These are phyloP conservation scores for Cochlearius cochlearius DNA, from an alignment of 2,113 vertebrate genomes.

Conservation along the genomic window DNA sequence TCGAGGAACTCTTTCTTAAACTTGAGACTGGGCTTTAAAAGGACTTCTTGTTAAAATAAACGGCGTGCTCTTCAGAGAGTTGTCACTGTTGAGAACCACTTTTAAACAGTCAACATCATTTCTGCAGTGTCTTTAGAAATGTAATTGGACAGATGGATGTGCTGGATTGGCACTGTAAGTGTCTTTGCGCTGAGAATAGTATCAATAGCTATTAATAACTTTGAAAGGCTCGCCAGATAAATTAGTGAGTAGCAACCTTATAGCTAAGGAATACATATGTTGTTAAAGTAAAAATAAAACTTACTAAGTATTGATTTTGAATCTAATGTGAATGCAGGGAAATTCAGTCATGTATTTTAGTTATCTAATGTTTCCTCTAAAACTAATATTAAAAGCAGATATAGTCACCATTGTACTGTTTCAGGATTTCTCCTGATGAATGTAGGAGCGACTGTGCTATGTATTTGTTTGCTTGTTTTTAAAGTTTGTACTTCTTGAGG, in stretches of 20 bases:
- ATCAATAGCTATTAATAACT: slow-evolving; percentile 71
- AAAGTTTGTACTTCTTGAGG: neutral
- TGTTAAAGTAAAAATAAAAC: neutral
- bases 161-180: slow-evolving; percentile 69
- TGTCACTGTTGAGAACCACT: neutral
- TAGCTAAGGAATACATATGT: neutral
- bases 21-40: neutral
- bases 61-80: neutral
- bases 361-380: neutral
- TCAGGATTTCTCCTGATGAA: neutral
- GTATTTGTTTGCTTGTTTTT: neutral
- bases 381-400: neutral
- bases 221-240: slow-evolving; percentile 56
- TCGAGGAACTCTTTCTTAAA: neutral
- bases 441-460: neutral
- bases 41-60: neutral
- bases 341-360: neutral
- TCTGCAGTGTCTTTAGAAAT: slow-evolving; percentile 52
- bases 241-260: slow-evolving; percentile 36
- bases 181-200: slow-evolving; percentile 70
- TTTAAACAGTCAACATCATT: neutral
- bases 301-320: neutral
- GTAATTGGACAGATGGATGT: slow-evolving; percentile 62
- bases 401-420: neutral
- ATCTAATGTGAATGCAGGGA: neutral